These are phyloP conservation scores for Unio pictorum DNA, from an alignment of 2,888 invertebrate genomes.

Conservation along the genomic window DNA sequence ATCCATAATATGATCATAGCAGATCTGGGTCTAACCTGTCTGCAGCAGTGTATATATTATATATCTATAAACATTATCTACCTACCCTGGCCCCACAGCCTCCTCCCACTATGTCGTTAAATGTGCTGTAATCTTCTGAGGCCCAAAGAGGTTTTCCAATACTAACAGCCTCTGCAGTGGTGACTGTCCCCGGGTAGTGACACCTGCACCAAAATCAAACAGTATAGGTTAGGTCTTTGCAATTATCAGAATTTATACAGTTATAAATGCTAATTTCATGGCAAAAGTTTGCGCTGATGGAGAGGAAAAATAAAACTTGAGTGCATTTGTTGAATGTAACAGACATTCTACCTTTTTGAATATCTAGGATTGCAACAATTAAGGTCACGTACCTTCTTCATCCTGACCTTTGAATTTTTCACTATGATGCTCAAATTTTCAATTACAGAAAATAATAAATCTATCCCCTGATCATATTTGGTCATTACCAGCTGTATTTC, in stretches of 20 bases:
- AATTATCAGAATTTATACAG: not conserved
- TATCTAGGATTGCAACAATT: too few relatives aligned
- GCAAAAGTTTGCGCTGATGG: not conserved
- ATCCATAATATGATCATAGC: too few relatives aligned
- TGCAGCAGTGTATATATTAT: too few relatives aligned
- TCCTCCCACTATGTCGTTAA: constrained; percentile 65
- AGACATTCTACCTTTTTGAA: too few relatives aligned
- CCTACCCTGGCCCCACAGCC: constrained; percentile 71
- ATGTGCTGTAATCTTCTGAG: constrained; percentile 71
- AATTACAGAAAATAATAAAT: too few relatives aligned
- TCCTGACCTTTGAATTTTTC: too few relatives aligned
- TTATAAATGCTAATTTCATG: not conserved
- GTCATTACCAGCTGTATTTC: too few relatives aligned
- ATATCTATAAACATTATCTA: not conserved
- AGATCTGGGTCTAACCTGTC: too few relatives aligned
- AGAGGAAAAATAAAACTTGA: not conserved
- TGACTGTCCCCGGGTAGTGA: constrained; percentile 63
- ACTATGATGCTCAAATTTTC: too few relatives aligned
- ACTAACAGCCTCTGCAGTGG: constrained; percentile 40
- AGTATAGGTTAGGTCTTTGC: not conserved
- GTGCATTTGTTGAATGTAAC: not conserved
- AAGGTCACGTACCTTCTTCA: too few relatives aligned
- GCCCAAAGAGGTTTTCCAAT: constrained; percentile 68
- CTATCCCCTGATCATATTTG: too few relatives aligned
- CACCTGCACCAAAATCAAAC: constrained; percentile 25